A percentile compares a stretch with the other conserved stretches of the same genome.
These are phyloP conservation scores for Clinocottus analis DNA, from an alignment of 2,113 vertebrate species.

Conservation along the genomic window DNA sequence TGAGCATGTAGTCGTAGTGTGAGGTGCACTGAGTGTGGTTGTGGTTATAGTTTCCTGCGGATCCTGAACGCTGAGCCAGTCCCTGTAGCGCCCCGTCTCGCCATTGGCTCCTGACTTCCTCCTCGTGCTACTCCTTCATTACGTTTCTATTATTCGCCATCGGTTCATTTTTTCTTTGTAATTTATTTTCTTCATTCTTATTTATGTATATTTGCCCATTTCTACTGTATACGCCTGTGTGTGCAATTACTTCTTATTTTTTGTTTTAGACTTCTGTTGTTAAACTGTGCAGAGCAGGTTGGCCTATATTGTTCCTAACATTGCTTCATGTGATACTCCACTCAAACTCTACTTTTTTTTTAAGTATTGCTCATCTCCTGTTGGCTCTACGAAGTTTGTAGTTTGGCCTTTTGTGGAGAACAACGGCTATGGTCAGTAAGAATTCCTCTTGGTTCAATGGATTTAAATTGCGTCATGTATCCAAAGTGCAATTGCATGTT, in stretches of 20 bases:
- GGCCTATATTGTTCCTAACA: conserved; percentile 32
- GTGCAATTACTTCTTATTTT: conserved; percentile 78
- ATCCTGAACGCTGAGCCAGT: conserved; percentile 88
- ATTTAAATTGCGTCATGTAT: conserved; percentile 9
- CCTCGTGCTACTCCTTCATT: conserved; percentile 65
- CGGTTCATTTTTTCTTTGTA: conserved; percentile 65
- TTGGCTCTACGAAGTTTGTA: background rate
- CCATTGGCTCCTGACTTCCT: conserved; percentile 53
- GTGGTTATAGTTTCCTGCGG: conserved; percentile 85
- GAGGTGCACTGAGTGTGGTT: conserved; percentile 79
- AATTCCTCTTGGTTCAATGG: conserved; percentile 10
- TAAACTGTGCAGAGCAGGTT: conserved; percentile 39
- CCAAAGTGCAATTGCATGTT: background rate
- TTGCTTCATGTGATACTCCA: conserved; percentile 11
- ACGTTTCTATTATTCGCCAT: conserved; percentile 62
- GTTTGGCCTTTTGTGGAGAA: conserved; percentile 13
- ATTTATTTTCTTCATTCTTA: conserved; percentile 73
- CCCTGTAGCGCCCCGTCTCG: conserved; percentile 65
- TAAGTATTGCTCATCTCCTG: conserved; percentile 13
- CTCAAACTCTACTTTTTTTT: background rate
- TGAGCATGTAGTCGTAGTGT: conserved; percentile 69
- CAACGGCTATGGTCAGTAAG: conserved; percentile 11
- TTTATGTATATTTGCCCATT: conserved; percentile 80
- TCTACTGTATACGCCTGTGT: conserved; percentile 84
- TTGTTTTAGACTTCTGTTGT: conserved; percentile 50